Conservation (phyloP, 30 jellyfish, hydroid and myxozoan species). For the Rhopilema esculentum region DNA sequence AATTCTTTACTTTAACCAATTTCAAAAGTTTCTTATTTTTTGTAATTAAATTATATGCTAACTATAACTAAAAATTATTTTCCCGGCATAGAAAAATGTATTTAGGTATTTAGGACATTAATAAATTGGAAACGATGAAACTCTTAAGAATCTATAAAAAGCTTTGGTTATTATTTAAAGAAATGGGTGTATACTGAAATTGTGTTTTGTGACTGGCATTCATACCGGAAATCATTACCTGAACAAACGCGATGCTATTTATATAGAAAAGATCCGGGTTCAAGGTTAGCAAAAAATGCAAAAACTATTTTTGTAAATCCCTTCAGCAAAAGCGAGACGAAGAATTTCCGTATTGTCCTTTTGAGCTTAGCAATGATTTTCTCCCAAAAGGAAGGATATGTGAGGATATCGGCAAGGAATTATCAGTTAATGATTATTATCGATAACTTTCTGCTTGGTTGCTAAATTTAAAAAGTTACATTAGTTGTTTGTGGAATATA, state of each 20-base stretch:
- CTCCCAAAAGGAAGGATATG: not conserved
- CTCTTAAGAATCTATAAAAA: too few relatives aligned
- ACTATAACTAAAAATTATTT: too few relatives aligned
- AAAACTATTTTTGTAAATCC: not conserved
- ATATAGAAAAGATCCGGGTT: not conserved
- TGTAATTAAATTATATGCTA: too few relatives aligned
- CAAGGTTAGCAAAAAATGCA: not conserved
- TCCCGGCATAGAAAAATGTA: too few relatives aligned
- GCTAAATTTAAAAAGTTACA: not conserved
- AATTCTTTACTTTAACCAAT: too few relatives aligned
- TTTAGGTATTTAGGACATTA: too few relatives aligned
- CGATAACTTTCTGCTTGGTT: not conserved
- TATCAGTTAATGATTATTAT: not conserved
- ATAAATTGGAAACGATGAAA: too few relatives aligned
- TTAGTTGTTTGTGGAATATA: too few relatives aligned
- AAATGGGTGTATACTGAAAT: not conserved
- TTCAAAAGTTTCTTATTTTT: too few relatives aligned
- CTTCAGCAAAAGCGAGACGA: not conserved
- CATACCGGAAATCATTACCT: not conserved
- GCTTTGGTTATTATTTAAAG: not conserved
- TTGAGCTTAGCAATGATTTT: not conserved
- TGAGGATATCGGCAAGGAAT: not conserved
- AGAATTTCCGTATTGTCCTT: not conserved
- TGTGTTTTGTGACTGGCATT: not conserved
- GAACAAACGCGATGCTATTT: not conserved